These are phyloP conservation scores for Mormyrus proboscirostris DNA, from an alignment of 2,797 vertebrate species.

Conservation along the genomic window DNA sequence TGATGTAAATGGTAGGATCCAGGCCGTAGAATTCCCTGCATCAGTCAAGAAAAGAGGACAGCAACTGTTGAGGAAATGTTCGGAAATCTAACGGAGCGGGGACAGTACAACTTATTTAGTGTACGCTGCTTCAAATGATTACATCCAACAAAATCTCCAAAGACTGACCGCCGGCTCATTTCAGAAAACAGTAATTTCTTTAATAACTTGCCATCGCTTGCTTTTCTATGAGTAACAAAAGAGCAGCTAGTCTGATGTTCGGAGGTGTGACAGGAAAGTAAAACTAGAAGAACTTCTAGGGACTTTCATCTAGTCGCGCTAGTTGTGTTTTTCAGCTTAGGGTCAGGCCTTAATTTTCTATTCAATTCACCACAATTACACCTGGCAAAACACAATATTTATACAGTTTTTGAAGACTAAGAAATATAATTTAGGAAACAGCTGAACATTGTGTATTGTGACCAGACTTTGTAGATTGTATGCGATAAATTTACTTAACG, in stretches of 20 bases:
- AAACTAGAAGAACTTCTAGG: neutral
- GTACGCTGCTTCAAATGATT: neutral
- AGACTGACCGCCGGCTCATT: neutral
- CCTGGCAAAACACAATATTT: neutral
- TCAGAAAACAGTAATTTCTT: neutral
- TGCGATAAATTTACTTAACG: neutral
- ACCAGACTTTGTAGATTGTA: neutral
- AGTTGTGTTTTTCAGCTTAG: neutral
- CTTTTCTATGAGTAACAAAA: neutral
- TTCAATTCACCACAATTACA: neutral
- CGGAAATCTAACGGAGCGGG: neutral
- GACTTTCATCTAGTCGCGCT: neutral
- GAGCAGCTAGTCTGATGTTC: neutral
- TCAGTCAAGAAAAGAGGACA: neutral
- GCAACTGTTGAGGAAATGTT: neutral
- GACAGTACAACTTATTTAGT: neutral
- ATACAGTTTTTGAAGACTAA: neutral
- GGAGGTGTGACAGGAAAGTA: neutral
- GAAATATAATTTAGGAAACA: neutral
- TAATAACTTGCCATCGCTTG: neutral
- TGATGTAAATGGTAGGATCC: slow-evolving; percentile 93
- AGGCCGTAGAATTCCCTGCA: slow-evolving; percentile 75
- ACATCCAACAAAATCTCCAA: neutral
- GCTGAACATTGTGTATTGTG: neutral
- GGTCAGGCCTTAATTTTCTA: neutral